Evolutionary conservation across 2,888 invertebrate species (phyloP).

Genomic region (Aphidius colemani): DNA sequence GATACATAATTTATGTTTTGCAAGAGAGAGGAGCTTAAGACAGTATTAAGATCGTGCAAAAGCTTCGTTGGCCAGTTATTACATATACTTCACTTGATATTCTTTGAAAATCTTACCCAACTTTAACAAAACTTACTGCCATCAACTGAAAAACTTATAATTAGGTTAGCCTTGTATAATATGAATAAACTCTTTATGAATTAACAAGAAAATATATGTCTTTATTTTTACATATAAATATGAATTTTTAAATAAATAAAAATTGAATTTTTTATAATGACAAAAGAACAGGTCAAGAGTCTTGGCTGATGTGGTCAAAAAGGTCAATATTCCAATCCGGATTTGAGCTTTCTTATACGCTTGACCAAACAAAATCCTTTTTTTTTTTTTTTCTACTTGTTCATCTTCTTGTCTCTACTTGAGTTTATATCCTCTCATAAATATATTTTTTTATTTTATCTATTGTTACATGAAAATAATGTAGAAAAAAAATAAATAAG

Average conservation of each 20-base stretch:
- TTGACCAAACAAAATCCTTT: conserved; percentile 46
- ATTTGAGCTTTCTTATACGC: conserved; percentile 51
- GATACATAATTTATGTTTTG: conserved; percentile 61
- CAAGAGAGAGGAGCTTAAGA: conserved; percentile 56
- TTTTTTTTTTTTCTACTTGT: no score
- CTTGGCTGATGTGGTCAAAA: conserved; percentile 32
- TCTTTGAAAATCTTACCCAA: conserved; percentile 11
- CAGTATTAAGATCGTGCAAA: conserved; percentile 57
- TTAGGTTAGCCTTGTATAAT: conserved; percentile 9
- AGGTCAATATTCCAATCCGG: conserved; percentile 36
- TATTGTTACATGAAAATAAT: not conserved
- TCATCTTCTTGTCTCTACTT: conserved; percentile 21
- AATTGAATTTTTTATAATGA: not conserved
- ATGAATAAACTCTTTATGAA: not conserved
- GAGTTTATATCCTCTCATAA: conserved; percentile 9
- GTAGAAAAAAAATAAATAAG: not conserved
- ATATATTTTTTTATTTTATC: not conserved
- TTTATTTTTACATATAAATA: not conserved
- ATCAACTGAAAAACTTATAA: conserved; percentile 10
- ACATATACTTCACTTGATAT: conserved; percentile 24
- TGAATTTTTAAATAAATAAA: not conserved
- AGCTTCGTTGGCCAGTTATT: conserved; percentile 40
- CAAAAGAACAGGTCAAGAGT: conserved; percentile 28
- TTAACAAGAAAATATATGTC: not conserved
- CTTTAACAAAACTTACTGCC: conserved; percentile 5